Evolutionary conservation across 2,113 vertebrate genomes (phyloP).

Genomic region (Chloroceryle aenea): DNA sequence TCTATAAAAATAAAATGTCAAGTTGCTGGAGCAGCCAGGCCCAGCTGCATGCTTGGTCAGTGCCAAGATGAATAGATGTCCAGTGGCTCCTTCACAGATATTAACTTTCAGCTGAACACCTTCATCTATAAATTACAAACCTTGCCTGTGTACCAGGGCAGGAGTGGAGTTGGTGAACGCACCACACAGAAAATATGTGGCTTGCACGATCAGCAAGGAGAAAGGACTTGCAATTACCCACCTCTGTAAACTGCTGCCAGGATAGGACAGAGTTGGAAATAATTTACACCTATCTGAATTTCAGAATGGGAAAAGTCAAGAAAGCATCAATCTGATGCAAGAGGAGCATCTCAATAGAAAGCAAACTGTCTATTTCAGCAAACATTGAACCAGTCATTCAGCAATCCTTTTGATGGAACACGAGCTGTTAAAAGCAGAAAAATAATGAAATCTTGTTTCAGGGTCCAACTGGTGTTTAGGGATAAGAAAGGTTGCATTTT

Average conservation of each 20-base stretch:
- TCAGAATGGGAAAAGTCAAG: neutral
- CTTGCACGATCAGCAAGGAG: neutral
- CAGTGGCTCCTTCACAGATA: neutral
- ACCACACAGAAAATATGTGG: neutral
- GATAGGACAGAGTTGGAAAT: neutral
- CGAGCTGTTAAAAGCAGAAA: neutral
- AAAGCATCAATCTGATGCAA: neutral
- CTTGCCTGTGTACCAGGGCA: neutral
- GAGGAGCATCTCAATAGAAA: neutral
- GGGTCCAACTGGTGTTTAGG: neutral
- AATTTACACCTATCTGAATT: neutral
- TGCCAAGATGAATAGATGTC: neutral
- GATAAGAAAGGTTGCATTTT: neutral
- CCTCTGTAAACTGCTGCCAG: neutral
- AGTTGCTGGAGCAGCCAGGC: neutral
- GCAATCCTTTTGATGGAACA: neutral
- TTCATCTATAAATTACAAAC: neutral
- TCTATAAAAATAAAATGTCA: neutral
- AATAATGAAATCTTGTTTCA: conserved; percentile 29
- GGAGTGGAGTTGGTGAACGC: neutral
- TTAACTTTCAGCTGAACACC: neutral
- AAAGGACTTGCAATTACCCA: neutral
- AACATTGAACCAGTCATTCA: neutral
- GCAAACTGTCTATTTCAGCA: neutral
- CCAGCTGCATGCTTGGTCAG: neutral